phyloP scores from a whole-genome alignment of 2,113 vertebrate species.

The Ptilorrhoa leucosticta region DNA sequence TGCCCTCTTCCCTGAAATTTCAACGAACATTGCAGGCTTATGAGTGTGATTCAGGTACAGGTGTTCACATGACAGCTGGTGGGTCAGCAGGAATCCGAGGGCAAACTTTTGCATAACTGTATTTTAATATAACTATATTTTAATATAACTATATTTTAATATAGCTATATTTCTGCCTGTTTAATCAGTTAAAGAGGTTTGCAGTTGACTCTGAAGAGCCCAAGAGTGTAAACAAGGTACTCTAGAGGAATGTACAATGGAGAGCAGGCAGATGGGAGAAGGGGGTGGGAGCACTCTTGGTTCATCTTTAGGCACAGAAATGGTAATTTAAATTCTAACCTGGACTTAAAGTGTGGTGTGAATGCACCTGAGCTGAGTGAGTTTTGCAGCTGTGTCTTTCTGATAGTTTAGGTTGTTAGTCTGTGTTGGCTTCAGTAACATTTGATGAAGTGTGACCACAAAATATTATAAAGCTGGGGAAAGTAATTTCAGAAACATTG shows the following conservation, averaged over 20 bases:
- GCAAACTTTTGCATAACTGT: background rate
- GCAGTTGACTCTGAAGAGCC: background rate
- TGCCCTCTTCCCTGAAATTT: background rate
- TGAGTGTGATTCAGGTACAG: background rate
- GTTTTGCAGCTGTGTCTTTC: background rate
- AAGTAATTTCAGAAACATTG: background rate
- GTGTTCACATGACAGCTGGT: background rate
- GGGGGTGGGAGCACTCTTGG: background rate
- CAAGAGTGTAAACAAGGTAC: background rate
- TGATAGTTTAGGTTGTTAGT: background rate
- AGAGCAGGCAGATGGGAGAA: background rate
- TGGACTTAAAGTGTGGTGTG: background rate
- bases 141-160: background rate
- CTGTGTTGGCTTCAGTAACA: background rate
- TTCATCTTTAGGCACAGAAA: background rate
- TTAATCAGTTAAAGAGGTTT: background rate
- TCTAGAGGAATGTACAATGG: rapidly evolving
- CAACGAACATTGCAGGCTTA: background rate
- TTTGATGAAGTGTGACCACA: background rate
- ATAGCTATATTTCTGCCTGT: background rate
- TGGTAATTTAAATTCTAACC: background rate
- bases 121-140: background rate
- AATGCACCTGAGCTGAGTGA: background rate
- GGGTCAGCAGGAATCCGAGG: rapidly evolving
- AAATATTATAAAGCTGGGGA: background rate